Evolutionary conservation across 2,113 vertebrate genomes (phyloP).

Genomic region (Myotis lucifugus): DNA sequence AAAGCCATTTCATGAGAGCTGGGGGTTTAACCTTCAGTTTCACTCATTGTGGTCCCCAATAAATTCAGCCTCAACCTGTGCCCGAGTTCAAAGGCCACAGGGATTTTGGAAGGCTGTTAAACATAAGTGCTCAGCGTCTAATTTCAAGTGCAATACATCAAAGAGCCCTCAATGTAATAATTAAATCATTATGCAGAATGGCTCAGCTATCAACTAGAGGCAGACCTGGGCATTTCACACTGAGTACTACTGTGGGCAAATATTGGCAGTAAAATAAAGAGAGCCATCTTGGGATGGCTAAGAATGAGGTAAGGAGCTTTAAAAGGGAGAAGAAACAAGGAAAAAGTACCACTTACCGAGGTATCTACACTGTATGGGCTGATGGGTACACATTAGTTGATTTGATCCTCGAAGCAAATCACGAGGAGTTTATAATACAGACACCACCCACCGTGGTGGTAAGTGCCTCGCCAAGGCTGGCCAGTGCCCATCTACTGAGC

Average conservation of each 20-base stretch:
- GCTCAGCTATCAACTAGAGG: not conserved
- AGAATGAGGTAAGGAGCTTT: not conserved
- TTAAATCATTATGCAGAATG: not conserved
- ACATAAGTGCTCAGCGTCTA: not conserved
- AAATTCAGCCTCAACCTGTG: not conserved
- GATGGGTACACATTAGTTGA: not conserved
- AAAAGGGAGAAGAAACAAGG: not conserved
- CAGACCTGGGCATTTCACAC: not conserved
- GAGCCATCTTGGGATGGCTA: not conserved
- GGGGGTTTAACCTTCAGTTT: not conserved
- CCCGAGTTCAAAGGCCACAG: not conserved
- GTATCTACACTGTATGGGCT: not conserved
- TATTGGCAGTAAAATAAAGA: not conserved
- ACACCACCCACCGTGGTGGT: not conserved
- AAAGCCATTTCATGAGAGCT: constrained; percentile 1
- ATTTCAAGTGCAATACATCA: constrained; percentile 27
- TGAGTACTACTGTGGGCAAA: not conserved
- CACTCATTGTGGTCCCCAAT: not conserved
- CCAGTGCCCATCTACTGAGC: not conserved
- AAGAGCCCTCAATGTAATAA: not conserved
- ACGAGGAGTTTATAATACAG: not conserved
- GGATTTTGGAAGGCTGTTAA: constrained; percentile 38
- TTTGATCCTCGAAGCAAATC: not conserved
- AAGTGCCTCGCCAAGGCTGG: not conserved
- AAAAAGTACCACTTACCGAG: not conserved